These are phyloP conservation scores for Chelonia mydas DNA, from an alignment of 2,797 vertebrate species.

Conservation along the genomic window DNA sequence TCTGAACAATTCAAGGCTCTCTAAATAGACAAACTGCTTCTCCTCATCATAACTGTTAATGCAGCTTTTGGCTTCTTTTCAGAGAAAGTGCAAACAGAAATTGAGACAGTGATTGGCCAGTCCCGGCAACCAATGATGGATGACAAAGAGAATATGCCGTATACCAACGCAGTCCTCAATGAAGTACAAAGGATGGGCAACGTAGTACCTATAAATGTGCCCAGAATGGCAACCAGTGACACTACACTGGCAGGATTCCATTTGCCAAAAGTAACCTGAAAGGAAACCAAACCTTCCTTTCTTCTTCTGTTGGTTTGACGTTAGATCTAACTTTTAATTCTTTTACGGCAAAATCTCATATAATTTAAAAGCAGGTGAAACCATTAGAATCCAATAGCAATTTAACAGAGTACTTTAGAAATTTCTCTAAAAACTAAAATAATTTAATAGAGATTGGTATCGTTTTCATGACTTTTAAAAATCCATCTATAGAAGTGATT, in stretches of 20 bases:
- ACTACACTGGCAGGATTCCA: conserved; percentile 83
- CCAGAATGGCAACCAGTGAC: conserved; percentile 80
- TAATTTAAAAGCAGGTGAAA: neutral
- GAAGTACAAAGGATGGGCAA: conserved; percentile 89
- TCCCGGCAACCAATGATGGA: conserved; percentile 78
- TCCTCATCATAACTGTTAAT: fast-evolving
- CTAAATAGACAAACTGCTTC: neutral
- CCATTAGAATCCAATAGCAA: neutral
- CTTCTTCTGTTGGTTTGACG: neutral
- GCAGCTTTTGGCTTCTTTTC: neutral
- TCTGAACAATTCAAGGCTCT: neutral
- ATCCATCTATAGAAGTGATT: neutral
- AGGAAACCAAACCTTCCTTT: neutral
- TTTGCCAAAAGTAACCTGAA: conserved; percentile 86
- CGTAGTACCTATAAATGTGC: conserved; percentile 84
- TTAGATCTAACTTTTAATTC: neutral
- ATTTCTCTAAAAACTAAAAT: neutral
- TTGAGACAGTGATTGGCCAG: conserved; percentile 84
- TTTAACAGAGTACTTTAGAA: neutral
- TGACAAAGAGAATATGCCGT: conserved; percentile 84
- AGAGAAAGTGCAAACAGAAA: conserved; percentile 91
- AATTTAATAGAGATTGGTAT: neutral
- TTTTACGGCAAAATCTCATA: neutral
- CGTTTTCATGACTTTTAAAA: neutral
- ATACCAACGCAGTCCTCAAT: conserved; percentile 88